Conservation (phyloP, 2,797 vertebrate genomes). For the Tinamus major region DNA sequence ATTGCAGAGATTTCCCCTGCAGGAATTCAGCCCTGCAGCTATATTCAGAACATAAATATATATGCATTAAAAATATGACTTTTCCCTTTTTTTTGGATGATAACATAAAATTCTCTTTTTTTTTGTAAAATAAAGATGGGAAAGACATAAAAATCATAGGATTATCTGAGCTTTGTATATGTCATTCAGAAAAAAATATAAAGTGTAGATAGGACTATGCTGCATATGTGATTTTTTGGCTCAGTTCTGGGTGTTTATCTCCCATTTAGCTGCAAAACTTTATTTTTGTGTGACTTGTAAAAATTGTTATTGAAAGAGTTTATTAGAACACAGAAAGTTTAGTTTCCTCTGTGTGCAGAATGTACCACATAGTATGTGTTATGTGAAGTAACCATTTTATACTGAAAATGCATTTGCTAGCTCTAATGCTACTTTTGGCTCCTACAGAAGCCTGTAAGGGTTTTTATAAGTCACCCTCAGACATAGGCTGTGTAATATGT, state of each 20-base stretch:
- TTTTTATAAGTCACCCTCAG: background rate
- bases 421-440: background rate
- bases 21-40: background rate
- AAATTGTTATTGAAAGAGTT: background rate
- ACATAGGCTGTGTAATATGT: background rate
- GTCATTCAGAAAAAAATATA: background rate
- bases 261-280: background rate
- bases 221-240: background rate
- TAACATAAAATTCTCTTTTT: background rate
- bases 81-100: background rate
- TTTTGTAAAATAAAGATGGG: background rate
- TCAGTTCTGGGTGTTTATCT: background rate
- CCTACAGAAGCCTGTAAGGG: background rate
- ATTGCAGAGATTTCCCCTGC: background rate
- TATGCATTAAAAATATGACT: conserved; percentile 7
- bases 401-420: background rate
- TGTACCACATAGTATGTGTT: background rate
- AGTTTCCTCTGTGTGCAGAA: background rate
- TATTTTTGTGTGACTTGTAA: background rate
- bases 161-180: background rate
- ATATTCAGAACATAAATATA: conserved; percentile 1
- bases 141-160: background rate
- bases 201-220: background rate
- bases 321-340: background rate
- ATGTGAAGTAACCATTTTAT: background rate